Evolutionary conservation across 92 coral and sea anemone genomes (phyloP), one percentile per base, ranked within the genome.

Genomic region (Zoanthus solanderi): DNA sequence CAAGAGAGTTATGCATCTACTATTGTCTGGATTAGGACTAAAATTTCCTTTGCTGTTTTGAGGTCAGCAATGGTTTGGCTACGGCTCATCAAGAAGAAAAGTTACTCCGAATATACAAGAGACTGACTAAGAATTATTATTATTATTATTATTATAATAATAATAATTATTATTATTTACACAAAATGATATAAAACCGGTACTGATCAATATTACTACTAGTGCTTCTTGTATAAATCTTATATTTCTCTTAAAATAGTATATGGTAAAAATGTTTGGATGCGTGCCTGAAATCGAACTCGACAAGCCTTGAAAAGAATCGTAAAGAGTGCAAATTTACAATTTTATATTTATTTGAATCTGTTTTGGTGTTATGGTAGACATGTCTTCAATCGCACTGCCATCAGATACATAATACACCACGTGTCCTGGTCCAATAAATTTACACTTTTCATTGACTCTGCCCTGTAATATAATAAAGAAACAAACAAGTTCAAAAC

Each of bases 401-500:
- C 76, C 76, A 37, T 72, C 47, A 10, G 76, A n/a, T 32, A 14
- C 7, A 72, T 72, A 9, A 29, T 32, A 14, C 53, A 32, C 68
- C 6, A 88, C 83, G 29, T 63, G 84, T 58, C 31, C 83, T 34
- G 65, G 83, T 4, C 83, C 86, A 65, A 91, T 86, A 44, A 85
- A 68, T 5, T 94, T 94, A 52, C 83, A 84, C 60, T 71, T 92
- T 1, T 84, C 92, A 6, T 78, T 78, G 3, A 72, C 73, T 12
- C 72, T 71, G 30, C 92, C 96, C 96, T 93, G 78, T n/a, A 74
- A 50, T 14, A n/a, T 4, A 45, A 18, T 66, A 54, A 37, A 15
- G 58, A 69, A 69, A 28, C 12, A n/a, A 63, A 15, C 71, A 31
- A 71, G 0, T 7, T 30, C 13, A 71, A 9, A 30, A 71, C 0